Base-by-base conservation (phyloP, 2,888 invertebrate species). In the Ectropis crepuscularia region DNA sequence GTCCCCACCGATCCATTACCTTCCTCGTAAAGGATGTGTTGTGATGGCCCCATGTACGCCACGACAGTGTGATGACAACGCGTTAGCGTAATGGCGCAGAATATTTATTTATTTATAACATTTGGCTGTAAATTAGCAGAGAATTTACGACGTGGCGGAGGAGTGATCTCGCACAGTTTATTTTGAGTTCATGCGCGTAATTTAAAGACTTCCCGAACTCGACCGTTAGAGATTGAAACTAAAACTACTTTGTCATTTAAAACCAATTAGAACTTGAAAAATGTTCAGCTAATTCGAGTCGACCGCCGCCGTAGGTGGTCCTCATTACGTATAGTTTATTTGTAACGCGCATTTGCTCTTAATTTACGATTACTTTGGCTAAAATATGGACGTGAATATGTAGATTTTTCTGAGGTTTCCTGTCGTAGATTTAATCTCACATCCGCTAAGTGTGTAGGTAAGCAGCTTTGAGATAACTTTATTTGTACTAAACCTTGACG, bases 81-180 rank as follows among this genome's bases (percentile, higher is more conserved):
- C 89, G 89, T 88, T 90, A 78, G 43, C 53, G 82, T 81, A 85
- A 81, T 78, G 78, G 81, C 82, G 84, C 83, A 80, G 83, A 84
- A 87, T 90, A 91, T 92, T 90, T 92, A 90, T 91, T 90, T 92
- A 91, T 90, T 89, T 90, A 91, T 90, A 90, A 87, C 87, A 87
- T 82, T 81, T 86, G 87, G 90, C 90, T 85, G 92, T 93, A 93
- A 92, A 93, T 93, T 93, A 93, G 88, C 89, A 83, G 85, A 84
- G 84, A 90, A 93, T 92, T 90, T 92, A 91, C 89, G 86, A 83
- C 86, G 82, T 76, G 77, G 76, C 83, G 81, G 83, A 83, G 88
- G 79, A 88, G 86, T 86, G 88, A 87, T 88, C 89, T 79, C 77
- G 81, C 76, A 84, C 83, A 78, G 87, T 87, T 85, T 92, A 92